phyloP scores from a whole-genome alignment of 2,888 invertebrate genomes.

The Monopis laevigella region DNA sequence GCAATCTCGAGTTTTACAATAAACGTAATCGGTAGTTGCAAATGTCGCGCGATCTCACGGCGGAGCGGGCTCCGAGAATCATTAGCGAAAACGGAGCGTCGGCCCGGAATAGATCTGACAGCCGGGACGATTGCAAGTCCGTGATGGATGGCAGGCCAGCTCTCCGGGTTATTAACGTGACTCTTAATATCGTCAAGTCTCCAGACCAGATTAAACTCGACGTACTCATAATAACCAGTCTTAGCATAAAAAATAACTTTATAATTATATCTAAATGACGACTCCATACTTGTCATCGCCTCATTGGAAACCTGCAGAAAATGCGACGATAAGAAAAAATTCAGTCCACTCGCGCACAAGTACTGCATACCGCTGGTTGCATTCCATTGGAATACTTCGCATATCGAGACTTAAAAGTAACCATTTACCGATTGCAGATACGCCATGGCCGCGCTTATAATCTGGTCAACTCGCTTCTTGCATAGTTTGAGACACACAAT shows the following conservation, averaged over 20 bases:
- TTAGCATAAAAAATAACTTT: no score
- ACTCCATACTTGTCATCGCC: not conserved
- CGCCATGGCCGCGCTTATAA: constrained; percentile 60
- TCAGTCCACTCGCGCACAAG: constrained; percentile 60
- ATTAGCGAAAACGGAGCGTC: constrained; percentile 59
- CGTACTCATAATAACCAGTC: no score
- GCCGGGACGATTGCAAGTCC: constrained; percentile 55
- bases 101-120: constrained; percentile 61
- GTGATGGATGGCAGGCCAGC: constrained; percentile 54
- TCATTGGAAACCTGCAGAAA: constrained; percentile 60
- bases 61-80: constrained; percentile 42
- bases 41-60: constrained; percentile 24
- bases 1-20: constrained; percentile 34
- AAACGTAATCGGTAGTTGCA: constrained; percentile 39
- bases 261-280: no score
- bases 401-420: constrained; percentile 61
- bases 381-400: constrained; percentile 58
- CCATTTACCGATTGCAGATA: constrained; percentile 64
- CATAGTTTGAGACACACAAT: constrained; percentile 53
- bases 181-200: not conserved
- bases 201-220: no score
- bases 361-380: constrained; percentile 57
- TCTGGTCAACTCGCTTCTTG: constrained; percentile 60
- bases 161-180: constrained; percentile 7
- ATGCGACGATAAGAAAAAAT: constrained; percentile 66